These are phyloP conservation scores for Ormyrus nitidulus DNA, from an alignment of 2,888 invertebrate species.

Conservation along the genomic window DNA sequence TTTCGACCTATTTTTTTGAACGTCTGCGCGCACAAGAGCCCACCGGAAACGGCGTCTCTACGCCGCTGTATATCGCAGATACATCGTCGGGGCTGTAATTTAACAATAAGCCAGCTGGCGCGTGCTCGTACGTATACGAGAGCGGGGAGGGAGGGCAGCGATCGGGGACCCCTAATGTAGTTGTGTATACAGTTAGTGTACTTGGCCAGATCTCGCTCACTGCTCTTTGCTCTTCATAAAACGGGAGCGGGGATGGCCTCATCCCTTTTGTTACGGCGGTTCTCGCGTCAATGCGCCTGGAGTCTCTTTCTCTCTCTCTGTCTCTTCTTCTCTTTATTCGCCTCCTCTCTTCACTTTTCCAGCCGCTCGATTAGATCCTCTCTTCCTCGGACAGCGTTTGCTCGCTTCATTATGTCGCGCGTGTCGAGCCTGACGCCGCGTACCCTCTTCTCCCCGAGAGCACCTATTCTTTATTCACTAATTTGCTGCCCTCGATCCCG, in stretches of 20 bases:
- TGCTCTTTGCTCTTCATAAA: conserved; percentile 57
- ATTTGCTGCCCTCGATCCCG: conserved; percentile 23
- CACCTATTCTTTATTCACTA: conserved; percentile 23
- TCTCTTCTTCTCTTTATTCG: conserved; percentile 19
- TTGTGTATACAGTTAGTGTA: conserved; percentile 66
- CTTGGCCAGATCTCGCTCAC: conserved; percentile 56
- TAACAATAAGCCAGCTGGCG: conserved; percentile 76
- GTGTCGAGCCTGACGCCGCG: conserved; percentile 22
- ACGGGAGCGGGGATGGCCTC: conserved; percentile 69
- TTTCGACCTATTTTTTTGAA: conserved; percentile 54
- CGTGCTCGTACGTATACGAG: conserved; percentile 66
- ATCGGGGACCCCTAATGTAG: conserved; percentile 74
- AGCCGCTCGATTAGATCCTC: conserved; percentile 54
- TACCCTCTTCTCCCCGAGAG: background rate
- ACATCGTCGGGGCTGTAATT: conserved; percentile 72
- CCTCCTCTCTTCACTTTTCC: conserved; percentile 54
- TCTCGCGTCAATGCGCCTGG: conserved; percentile 75
- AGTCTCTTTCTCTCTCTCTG: conserved; percentile 64
- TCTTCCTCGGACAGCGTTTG: conserved; percentile 27
- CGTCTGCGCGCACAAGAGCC: conserved; percentile 5
- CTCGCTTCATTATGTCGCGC: conserved; percentile 49
- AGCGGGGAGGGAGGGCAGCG: conserved; percentile 56
- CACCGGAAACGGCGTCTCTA: conserved; percentile 59
- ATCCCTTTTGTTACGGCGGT: conserved; percentile 74
- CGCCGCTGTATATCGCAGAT: conserved; percentile 67